Conservation (phyloP, 2,113 vertebrate genomes). For the Grammomys surdaster region DNA sequence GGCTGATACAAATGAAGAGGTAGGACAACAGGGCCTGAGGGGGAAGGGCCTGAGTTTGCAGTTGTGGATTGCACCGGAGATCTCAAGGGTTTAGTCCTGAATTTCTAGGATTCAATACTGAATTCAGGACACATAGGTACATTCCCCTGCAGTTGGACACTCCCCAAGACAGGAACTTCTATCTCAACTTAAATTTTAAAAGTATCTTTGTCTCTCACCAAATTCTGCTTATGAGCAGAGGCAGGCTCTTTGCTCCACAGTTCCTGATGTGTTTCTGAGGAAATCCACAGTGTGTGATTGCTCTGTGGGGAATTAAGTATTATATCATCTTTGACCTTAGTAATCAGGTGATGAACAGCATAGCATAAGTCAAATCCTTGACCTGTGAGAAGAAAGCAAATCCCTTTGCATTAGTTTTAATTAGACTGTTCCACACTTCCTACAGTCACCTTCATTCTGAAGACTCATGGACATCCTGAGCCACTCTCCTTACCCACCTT, state of each 20-base stretch:
- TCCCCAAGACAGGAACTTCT: neutral
- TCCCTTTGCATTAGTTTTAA: slow-evolving; percentile 39
- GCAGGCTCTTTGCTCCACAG: neutral
- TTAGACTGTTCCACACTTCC: neutral
- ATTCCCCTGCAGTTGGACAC: neutral
- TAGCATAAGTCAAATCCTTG: slow-evolving; percentile 55
- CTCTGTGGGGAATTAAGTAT: slow-evolving; percentile 53
- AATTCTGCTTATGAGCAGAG: neutral
- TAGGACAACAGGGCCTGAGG: neutral
- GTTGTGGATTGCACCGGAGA: neutral
- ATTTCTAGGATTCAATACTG: neutral
- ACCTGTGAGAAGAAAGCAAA: slow-evolving; percentile 35
- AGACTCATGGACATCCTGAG: neutral
- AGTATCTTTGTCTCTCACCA: neutral
- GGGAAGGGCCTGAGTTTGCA: neutral
- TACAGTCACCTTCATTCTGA: neutral
- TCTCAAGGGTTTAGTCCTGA: neutral
- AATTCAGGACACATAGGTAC: neutral
- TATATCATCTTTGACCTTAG: slow-evolving; percentile 12
- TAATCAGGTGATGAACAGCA: neutral
- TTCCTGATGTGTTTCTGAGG: neutral
- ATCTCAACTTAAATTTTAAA: neutral
- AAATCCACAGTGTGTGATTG: neutral
- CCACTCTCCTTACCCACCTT: neutral
- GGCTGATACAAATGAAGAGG: neutral